Evolutionary conservation across 2,113 vertebrate species (phyloP).

Genomic region (Channa maculata): DNA sequence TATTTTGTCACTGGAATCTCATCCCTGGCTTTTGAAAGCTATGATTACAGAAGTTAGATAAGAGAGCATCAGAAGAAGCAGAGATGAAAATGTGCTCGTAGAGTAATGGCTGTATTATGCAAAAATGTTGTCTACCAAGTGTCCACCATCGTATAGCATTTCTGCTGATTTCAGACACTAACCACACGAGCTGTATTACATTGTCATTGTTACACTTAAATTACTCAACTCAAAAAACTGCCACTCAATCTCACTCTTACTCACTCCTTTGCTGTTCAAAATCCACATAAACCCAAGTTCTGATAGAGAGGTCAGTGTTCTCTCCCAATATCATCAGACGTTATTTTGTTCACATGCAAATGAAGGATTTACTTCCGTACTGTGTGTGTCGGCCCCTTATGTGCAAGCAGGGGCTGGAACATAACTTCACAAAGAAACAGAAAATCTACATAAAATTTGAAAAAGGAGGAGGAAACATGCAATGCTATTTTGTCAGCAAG

Average conservation of each 20-base stretch:
- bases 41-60: constrained; percentile 45
- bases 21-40: constrained; percentile 42
- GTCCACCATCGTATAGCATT: constrained; percentile 35
- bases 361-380: constrained; percentile 65
- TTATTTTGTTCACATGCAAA: constrained; percentile 76
- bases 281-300: constrained; percentile 51
- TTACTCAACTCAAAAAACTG: constrained; percentile 16
- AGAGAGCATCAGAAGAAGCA: constrained; percentile 29
- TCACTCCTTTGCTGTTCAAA: constrained; percentile 39
- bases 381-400: constrained; percentile 57
- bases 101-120: constrained; percentile 50
- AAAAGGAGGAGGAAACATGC: constrained; percentile 69
- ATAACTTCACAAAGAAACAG: constrained; percentile 68
- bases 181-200: constrained; percentile 46
- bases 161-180: constrained; percentile 51
- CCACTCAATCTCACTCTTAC: constrained; percentile 52
- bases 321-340: constrained; percentile 60
- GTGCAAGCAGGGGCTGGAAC: constrained; percentile 72
- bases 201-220: constrained; percentile 53
- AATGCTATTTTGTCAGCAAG: constrained; percentile 70
- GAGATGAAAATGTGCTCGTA: constrained; percentile 44
- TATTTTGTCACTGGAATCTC: constrained; percentile 29
- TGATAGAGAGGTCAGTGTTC: constrained; percentile 44
- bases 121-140: constrained; percentile 51
- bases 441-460: constrained; percentile 54